Evolutionary conservation across 2,797 vertebrate genomes (phyloP).

Genomic region (Lerista edwardsae): DNA sequence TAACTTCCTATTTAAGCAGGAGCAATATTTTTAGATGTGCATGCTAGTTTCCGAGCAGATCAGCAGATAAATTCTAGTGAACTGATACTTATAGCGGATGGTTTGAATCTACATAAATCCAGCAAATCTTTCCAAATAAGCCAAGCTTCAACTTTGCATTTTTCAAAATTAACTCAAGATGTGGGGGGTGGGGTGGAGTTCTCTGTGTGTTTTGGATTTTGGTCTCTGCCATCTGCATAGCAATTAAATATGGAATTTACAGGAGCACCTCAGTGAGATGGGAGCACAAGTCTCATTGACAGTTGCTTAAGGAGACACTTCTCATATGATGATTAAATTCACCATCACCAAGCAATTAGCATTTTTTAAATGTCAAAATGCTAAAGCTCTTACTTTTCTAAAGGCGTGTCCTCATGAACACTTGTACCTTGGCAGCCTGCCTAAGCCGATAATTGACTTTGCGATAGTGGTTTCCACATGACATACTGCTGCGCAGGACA

Average conservation of each 20-base stretch:
- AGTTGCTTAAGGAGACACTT: conserved; percentile 31
- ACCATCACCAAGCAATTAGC: conserved; percentile 30
- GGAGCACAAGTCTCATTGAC: conserved; percentile 15
- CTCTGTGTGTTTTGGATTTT: not conserved
- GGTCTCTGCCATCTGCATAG: conserved; percentile 26
- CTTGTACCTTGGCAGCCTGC: conserved; percentile 15
- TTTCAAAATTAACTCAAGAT: conserved; percentile 5
- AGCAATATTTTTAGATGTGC: not conserved
- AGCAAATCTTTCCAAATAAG: not conserved
- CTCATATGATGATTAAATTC: conserved; percentile 22
- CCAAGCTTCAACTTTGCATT: conserved; percentile 8
- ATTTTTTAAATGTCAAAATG: conserved; percentile 41
- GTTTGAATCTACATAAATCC: not conserved
- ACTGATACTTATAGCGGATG: not conserved
- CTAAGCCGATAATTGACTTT: not conserved
- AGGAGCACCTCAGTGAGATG: conserved; percentile 33
- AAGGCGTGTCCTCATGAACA: conserved; percentile 9
- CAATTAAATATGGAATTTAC: conserved; percentile 44
- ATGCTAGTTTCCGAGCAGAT: not conserved
- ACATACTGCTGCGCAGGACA: not conserved
- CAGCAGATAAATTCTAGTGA: not conserved
- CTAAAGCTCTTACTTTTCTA: conserved; percentile 3
- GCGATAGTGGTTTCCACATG: not conserved
- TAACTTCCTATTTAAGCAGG: not conserved
- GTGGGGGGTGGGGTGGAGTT: not conserved